Base-by-base conservation (phyloP, 2,797 vertebrate species). In the Remorina albescens region DNA sequence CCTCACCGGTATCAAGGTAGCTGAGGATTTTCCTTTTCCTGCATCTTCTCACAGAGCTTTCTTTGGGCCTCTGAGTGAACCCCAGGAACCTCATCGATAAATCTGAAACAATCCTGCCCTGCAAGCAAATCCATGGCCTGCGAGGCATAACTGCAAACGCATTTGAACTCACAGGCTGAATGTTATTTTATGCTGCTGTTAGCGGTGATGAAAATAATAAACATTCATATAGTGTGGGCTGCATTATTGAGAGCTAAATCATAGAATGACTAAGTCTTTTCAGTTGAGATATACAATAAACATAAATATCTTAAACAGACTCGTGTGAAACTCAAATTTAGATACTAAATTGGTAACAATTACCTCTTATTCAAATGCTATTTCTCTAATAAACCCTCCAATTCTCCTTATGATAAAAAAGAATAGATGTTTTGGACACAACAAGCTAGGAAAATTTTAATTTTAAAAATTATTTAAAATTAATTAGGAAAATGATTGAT, bases 41-140 rank as follows among this genome's bases (percentile, higher is more conserved):
- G 61, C 25, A 23, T 75, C 85, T 84, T 80, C 77, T 74, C 74
- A 36, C 50, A 44, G 57, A 18, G 32, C 39, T 81, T 74, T 74
- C 34, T 69, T 71, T 21, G 13, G 65, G 61, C 79, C 46, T 76
- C 46, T 26, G 56, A 76, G 44, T 83, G 67, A 78, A 79, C 59
- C 66, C 58, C 46, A 61, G 53, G 58, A 76, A 83, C 76, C 66
- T 67, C 58, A 42, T 79, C 78, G 64, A 76, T 85, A 87, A 53
- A 86, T 88, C 72, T 88, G 26, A 84, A 73, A 80, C 68, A 85
- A 87, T 76, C 81, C 65, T 79, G 80, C 81, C 53, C 53, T 41
- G 76, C 66, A 87, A 87, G 85, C 74, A 81, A 68, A 84, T 72
- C 28, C 18, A 16, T 10, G 19, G 26, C 55, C 70, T 2, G 7